Evolutionary conservation across 2,888 invertebrate genomes (phyloP).

Genomic region (Apotomis turbidana): DNA sequence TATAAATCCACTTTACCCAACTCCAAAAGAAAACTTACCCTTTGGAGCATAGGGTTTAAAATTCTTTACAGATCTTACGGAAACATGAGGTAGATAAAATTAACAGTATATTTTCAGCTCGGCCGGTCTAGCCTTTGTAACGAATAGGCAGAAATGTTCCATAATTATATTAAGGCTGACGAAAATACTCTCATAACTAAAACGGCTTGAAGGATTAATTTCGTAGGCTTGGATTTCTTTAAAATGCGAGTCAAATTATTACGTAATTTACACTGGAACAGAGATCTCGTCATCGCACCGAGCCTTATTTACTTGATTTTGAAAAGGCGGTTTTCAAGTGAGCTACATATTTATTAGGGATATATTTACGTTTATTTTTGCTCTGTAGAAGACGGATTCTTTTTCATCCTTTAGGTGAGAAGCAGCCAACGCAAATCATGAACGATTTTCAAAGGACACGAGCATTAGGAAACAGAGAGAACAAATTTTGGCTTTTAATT

Average conservation of each 20-base stretch:
- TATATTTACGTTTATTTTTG: too few relatives aligned
- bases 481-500: too few relatives aligned
- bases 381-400: too few relatives aligned
- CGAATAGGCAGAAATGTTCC: slow-evolving; percentile 25
- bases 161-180: slow-evolving; percentile 27
- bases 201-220: not conserved
- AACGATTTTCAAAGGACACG: too few relatives aligned
- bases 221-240: slow-evolving; percentile 18
- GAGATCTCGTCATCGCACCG: not conserved
- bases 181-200: slow-evolving; percentile 8
- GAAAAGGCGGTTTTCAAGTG: too few relatives aligned
- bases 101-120: slow-evolving; percentile 14
- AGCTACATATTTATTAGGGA: too few relatives aligned
- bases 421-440: too few relatives aligned
- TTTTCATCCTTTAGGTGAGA: too few relatives aligned
- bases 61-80: not conserved
- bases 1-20: not conserved
- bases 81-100: slow-evolving; percentile 1
- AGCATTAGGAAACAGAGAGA: too few relatives aligned
- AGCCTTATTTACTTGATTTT: not conserved
- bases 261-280: not conserved
- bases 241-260: not conserved
- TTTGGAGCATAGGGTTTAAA: not conserved
- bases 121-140: slow-evolving; percentile 14
- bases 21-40: not conserved